Evolutionary conservation across 2,888 invertebrate species (phyloP).

Genomic region (Uropetala carovei): DNA sequence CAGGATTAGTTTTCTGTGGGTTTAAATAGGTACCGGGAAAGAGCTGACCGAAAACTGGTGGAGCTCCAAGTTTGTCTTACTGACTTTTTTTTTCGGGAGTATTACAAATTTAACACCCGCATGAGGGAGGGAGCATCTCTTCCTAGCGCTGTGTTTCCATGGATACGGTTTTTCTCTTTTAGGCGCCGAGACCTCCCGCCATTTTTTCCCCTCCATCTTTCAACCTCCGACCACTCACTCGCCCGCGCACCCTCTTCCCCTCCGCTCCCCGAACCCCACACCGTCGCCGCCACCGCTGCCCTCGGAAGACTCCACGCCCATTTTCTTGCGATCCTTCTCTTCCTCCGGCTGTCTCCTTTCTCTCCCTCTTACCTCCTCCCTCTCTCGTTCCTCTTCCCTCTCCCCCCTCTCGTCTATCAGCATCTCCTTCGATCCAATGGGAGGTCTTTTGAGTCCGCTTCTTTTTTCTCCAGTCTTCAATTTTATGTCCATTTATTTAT

Average conservation of each 20-base stretch:
- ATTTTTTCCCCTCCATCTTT: constrained; percentile 52
- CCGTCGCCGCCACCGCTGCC: background rate
- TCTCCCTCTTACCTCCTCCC: constrained; percentile 31
- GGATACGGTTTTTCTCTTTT: background rate
- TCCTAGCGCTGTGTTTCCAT: background rate
- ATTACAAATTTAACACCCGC: constrained; percentile 10
- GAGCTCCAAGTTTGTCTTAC: background rate
- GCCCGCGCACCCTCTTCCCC: background rate
- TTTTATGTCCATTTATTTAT: background rate
- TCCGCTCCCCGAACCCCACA: background rate
- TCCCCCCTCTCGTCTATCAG: background rate
- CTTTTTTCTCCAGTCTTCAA: background rate
- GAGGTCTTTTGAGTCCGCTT: background rate
- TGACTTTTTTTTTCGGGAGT: background rate
- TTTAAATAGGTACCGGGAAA: too few relatives aligned
- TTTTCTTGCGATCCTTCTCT: constrained; percentile 29
- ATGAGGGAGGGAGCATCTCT: background rate
- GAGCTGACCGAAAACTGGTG: background rate
- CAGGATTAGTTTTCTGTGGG: too few relatives aligned
- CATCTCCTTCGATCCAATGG: background rate
- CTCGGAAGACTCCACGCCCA: constrained; percentile 51
- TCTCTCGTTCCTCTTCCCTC: constrained; percentile 1
- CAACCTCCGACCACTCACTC: constrained; percentile 26
- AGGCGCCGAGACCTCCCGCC: constrained; percentile 15
- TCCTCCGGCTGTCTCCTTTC: constrained; percentile 16